A percentile compares a stretch with the other conserved stretches of the same genome.
Conservation (phyloP, 2,797 vertebrate genomes). For the Neoniphon sammara region DNA sequence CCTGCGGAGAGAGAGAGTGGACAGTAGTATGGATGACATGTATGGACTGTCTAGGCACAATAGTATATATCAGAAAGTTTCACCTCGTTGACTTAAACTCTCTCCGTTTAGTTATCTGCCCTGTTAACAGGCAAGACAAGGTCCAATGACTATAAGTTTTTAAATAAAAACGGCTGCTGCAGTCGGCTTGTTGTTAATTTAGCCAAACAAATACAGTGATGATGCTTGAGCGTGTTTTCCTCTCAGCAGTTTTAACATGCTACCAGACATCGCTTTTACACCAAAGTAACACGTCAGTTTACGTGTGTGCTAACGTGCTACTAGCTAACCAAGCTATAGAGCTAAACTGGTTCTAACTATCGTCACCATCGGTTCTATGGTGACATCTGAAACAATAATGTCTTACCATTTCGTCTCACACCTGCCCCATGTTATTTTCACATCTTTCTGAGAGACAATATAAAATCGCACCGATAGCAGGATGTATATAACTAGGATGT, state of each 20-base stretch:
- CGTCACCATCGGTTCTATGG: not conserved
- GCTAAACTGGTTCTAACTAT: not conserved
- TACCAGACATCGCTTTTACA: not conserved
- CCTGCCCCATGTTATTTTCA: conserved; percentile 49
- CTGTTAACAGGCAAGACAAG: too few relatives aligned
- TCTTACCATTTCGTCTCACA: conserved; percentile 67
- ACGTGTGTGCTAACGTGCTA: conserved; percentile 9
- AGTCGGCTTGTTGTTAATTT: not conserved
- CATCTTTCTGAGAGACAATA: not conserved
- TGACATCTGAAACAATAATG: not conserved
- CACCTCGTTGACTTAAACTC: not conserved
- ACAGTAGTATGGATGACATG: not conserved
- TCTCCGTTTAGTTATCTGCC: too few relatives aligned
- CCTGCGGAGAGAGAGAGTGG: conserved; percentile 48
- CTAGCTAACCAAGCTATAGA: conserved; percentile 50
- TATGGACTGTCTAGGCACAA: not conserved
- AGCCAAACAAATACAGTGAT: not conserved
- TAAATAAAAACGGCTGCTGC: too few relatives aligned
- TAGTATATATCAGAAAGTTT: not conserved
- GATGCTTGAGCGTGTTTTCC: not conserved
- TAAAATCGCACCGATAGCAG: not conserved
- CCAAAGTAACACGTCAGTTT: conserved; percentile 12
- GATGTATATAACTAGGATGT: not conserved
- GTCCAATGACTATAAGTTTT: too few relatives aligned
- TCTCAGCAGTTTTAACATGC: not conserved